These are phyloP conservation scores for Umimayanthus kanabou DNA, from an alignment of 92 coral and sea anemone genomes.

Conservation along the genomic window DNA sequence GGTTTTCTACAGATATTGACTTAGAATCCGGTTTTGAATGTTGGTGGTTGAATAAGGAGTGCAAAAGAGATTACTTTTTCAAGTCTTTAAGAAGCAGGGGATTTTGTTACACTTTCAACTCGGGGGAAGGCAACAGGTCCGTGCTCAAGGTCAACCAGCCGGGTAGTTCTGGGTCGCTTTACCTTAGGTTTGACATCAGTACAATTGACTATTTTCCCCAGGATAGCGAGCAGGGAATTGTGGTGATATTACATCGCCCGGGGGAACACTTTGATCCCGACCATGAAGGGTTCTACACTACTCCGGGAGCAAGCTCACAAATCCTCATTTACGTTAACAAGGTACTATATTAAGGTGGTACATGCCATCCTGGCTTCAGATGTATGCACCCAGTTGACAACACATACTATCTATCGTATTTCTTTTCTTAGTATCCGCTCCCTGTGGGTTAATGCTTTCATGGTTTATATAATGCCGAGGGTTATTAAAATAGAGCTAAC, in stretches of 20 bases:
- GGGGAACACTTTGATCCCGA: slow-evolving; percentile 28
- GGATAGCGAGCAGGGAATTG: slow-evolving; percentile 10
- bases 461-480: too few species aligned
- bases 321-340: slow-evolving; percentile 1
- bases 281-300: slow-evolving; percentile 27
- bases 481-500: too few species aligned
- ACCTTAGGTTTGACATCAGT: too few species aligned
- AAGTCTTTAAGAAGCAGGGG: not conserved
- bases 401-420: too few species aligned
- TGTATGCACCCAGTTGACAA: too few species aligned
- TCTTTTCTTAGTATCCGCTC: too few species aligned
- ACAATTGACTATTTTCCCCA: too few species aligned
- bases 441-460: too few species aligned
- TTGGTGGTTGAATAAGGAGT: not conserved
- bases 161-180: too few species aligned
- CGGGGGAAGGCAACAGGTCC: slow-evolving; percentile 13
- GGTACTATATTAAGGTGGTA: not conserved
- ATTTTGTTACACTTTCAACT: slow-evolving; percentile 22
- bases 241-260: slow-evolving; percentile 19
- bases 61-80: not conserved
- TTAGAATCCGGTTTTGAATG: not conserved
- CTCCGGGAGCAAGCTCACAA: slow-evolving; percentile 22
- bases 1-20: slow-evolving; percentile 7
- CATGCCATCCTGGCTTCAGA: not conserved
- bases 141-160: not conserved